Percentiles rank a stretch among this genome's conserved stretches.
phyloP scores from a whole-genome alignment of 1,140 invertebrate genomes.

The Drosophila bocqueti region DNA sequence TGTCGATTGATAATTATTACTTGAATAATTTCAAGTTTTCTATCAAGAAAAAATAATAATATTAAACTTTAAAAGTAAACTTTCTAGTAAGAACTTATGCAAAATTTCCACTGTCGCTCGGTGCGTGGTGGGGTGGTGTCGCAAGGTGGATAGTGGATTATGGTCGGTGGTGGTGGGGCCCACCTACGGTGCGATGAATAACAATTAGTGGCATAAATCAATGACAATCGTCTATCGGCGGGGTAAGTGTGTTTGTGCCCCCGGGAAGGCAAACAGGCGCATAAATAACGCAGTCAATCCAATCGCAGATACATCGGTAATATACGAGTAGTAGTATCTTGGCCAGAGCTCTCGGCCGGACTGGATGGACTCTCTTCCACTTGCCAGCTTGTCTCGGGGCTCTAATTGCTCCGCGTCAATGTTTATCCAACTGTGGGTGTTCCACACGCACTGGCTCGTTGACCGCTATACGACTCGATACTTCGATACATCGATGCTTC shows the following conservation, averaged over 20 bases:
- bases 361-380: slow-evolving; percentile 40
- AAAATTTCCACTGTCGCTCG: not conserved
- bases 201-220: slow-evolving; percentile 79
- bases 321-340: slow-evolving; percentile 8
- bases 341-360: slow-evolving; percentile 7
- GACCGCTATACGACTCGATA: slow-evolving; percentile 59
- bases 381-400: slow-evolving; percentile 61
- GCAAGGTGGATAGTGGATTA: slow-evolving; percentile 6
- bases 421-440: slow-evolving; percentile 79
- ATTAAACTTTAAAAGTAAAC: not conserved
- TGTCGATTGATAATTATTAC: no score
- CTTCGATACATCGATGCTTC: slow-evolving; percentile 32
- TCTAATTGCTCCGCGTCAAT: slow-evolving; percentile 77
- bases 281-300: slow-evolving; percentile 56
- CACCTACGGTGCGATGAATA: slow-evolving; percentile 77
- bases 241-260: slow-evolving; percentile 26
- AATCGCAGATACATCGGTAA: slow-evolving; percentile 24
- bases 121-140: slow-evolving; percentile 7
- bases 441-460: slow-evolving; percentile 67
- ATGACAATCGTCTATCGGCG: slow-evolving; percentile 60
- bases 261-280: slow-evolving; percentile 66
- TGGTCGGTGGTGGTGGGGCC: slow-evolving; percentile 27
- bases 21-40: not conserved
- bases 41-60: not conserved
- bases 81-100: not conserved